phyloP scores from a whole-genome alignment of 2,888 invertebrate species.

The Leptopilina syphax region DNA sequence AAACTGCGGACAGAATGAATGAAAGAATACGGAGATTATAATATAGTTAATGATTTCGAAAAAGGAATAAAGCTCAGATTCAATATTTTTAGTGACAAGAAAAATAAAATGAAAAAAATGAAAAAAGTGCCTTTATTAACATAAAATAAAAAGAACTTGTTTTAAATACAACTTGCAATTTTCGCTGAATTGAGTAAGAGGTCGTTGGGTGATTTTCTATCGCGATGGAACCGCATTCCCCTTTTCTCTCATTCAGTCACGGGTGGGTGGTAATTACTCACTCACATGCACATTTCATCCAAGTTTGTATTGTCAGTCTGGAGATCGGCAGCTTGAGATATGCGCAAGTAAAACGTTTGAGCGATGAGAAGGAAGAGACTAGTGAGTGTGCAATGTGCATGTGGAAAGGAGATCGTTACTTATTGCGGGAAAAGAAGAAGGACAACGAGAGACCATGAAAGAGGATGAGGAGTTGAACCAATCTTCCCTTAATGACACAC shows the following conservation, averaged over 20 bases:
- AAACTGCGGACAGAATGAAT: too few relatives aligned
- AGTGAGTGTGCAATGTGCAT: neutral
- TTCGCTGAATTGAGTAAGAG: slow-evolving; percentile 20
- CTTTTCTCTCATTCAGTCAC: slow-evolving; percentile 56
- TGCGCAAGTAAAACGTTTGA: slow-evolving; percentile 48
- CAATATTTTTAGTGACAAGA: too few relatives aligned
- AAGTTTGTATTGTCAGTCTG: slow-evolving; percentile 31
- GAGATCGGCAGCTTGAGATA: slow-evolving; percentile 60
- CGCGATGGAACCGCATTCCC: slow-evolving; percentile 52
- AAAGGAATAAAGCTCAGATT: too few relatives aligned
- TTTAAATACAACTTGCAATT: too few relatives aligned
- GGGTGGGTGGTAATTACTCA: slow-evolving; percentile 55
- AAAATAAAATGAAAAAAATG: too few relatives aligned
- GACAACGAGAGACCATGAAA: slow-evolving; percentile 42
- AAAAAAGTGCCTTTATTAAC: too few relatives aligned
- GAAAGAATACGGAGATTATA: too few relatives aligned
- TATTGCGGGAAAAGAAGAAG: slow-evolving; percentile 52
- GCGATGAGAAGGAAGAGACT: neutral
- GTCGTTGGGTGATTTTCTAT: slow-evolving; percentile 57
- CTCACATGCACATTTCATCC: slow-evolving; percentile 22
- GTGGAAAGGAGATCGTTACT: slow-evolving; percentile 35
- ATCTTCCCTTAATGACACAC: slow-evolving; percentile 50
- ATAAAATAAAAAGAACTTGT: too few relatives aligned
- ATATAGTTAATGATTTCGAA: too few relatives aligned
- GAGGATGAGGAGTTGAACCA: slow-evolving; percentile 50